These are phyloP conservation scores for Cynopterus sphinx DNA, from an alignment of 2,797 vertebrate genomes.

Conservation along the genomic window DNA sequence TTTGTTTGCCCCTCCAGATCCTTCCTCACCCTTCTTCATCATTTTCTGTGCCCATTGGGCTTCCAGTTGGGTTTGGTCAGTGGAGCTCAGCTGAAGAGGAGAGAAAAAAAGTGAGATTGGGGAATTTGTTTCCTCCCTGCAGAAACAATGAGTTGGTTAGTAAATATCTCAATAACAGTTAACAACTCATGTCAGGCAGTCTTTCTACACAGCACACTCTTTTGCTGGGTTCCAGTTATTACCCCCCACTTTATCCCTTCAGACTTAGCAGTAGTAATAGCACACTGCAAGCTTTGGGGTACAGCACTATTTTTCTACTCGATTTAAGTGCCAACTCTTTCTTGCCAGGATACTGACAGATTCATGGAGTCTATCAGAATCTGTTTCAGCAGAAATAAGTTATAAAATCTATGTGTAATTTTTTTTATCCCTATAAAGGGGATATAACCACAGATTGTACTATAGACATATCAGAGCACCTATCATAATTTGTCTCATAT, in stretches of 20 bases:
- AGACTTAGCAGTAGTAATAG: not conserved
- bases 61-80: not conserved
- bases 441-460: not conserved
- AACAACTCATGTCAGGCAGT: accelerated
- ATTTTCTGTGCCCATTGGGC: not conserved
- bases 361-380: not conserved
- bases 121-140: not conserved
- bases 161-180: not conserved
- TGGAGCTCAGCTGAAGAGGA: not conserved
- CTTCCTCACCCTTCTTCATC: not conserved
- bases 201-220: not conserved
- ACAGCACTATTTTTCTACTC: not conserved
- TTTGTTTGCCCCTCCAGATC: too few species aligned
- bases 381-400: not conserved
- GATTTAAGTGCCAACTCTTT: not conserved
- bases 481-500: not conserved
- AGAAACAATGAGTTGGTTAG: not conserved
- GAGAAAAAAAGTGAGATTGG: not conserved
- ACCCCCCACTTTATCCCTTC: accelerated
- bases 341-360: not conserved
- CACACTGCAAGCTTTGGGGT: not conserved
- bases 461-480: not conserved
- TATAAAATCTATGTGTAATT: not conserved
- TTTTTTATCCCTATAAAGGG: not conserved
- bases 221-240: not conserved